phyloP scores from a whole-genome alignment of 2,113 vertebrate species.

The Pimephales promelas region DNA sequence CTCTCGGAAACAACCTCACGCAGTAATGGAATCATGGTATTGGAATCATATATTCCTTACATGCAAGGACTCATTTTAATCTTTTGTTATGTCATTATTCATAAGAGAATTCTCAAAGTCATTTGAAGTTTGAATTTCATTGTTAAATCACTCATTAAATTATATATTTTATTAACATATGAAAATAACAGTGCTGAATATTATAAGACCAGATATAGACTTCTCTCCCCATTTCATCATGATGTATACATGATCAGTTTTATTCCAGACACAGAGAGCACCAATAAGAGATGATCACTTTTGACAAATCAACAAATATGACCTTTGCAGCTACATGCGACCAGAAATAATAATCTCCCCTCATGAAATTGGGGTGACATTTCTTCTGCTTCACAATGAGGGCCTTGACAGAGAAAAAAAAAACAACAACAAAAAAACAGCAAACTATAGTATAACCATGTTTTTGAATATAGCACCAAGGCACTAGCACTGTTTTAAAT shows the following conservation, averaged over 20 bases:
- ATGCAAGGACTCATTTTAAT: neutral
- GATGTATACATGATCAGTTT: neutral
- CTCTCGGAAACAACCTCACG: neutral
- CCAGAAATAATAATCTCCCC: slow-evolving; percentile 7
- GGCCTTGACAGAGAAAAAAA: neutral
- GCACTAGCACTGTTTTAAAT: neutral
- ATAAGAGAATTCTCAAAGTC: slow-evolving; percentile 13
- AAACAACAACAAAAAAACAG: too few species aligned
- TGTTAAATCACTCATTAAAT: slow-evolving; percentile 10
- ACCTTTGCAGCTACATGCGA: slow-evolving; percentile 43
- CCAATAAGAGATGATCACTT: slow-evolving; percentile 43
- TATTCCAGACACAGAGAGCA: neutral
- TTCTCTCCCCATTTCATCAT: neutral
- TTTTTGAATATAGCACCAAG: neutral
- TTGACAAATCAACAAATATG: slow-evolving; percentile 48
- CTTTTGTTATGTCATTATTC: neutral
- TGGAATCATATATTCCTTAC: neutral
- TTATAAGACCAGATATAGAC: neutral
- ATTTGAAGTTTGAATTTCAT: slow-evolving; percentile 18
- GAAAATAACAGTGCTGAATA: neutral
- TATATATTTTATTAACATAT: neutral
- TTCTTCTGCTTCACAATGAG: neutral
- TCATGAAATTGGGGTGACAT: neutral
- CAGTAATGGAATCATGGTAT: neutral
- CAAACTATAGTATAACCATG: neutral